Percentiles rank a stretch among this genome's conserved stretches.
phyloP scores from a whole-genome alignment of 2,113 vertebrate genomes.

The Ursus arctos region DNA sequence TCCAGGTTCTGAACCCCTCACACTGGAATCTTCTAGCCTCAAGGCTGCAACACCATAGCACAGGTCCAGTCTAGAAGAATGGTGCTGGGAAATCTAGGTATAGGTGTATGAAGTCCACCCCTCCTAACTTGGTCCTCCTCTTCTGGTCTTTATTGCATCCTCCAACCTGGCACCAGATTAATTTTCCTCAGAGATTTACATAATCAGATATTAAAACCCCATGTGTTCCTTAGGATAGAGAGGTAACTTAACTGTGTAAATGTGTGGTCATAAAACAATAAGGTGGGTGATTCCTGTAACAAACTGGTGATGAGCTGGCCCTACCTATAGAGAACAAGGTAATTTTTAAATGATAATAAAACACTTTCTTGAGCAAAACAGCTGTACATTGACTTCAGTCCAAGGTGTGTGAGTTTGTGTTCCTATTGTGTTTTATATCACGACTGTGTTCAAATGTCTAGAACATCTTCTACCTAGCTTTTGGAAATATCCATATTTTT shows the following conservation, averaged over 20 bases:
- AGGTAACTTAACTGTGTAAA: not conserved
- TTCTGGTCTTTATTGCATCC: not conserved
- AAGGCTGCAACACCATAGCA: not conserved
- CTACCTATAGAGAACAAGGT: not conserved
- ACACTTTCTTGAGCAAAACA: not conserved
- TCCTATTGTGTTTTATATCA: too few relatives aligned
- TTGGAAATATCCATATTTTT: not conserved
- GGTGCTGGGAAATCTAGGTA: not conserved
- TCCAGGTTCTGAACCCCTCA: accelerated
- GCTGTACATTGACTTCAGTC: not conserved
- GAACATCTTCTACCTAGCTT: not conserved
- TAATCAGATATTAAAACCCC: not conserved
- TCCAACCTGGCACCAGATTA: not conserved
- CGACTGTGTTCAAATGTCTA: not conserved
- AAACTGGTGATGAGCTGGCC: not conserved
- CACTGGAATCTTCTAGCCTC: not conserved
- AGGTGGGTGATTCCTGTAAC: not conserved
- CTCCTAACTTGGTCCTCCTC: not conserved
- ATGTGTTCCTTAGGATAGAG: not conserved
- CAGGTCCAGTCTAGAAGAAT: not conserved
- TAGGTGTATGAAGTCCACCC: accelerated
- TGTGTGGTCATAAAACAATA: not conserved
- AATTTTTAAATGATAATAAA: not conserved
- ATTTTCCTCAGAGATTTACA: not conserved
- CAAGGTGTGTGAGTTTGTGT: accelerated